These are phyloP conservation scores for Frankliniella fusca DNA, from an alignment of 2,888 invertebrate species.

Conservation along the genomic window DNA sequence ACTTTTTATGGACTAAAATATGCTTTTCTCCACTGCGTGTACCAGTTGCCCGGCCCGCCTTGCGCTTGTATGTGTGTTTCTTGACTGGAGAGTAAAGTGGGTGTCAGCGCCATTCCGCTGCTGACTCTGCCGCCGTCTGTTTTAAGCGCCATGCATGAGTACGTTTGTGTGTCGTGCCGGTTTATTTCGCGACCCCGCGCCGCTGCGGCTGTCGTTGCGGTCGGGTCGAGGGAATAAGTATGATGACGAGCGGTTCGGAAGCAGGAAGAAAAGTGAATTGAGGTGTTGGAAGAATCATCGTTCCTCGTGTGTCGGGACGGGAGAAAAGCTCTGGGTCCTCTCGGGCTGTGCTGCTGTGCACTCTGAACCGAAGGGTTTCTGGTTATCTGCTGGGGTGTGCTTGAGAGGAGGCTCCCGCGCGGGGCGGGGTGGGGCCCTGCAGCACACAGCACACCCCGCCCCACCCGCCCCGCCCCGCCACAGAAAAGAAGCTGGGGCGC, in stretches of 20 bases:
- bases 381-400: no score
- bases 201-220: not conserved
- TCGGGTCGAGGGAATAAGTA: not conserved
- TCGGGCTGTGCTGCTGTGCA: not conserved
- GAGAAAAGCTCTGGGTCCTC: not conserved
- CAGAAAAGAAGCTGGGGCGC: not conserved
- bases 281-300: not conserved
- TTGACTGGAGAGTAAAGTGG: constrained; percentile 20
- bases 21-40: not conserved
- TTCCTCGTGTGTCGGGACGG: not conserved
- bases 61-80: not conserved
- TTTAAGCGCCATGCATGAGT: not conserved
- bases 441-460: no score
- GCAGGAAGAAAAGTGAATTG: not conserved
- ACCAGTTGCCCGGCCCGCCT: not conserved
- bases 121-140: not conserved
- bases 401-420: no score
- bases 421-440: no score
- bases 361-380: no score
- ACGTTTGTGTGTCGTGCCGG: not conserved
- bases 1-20: constrained; percentile 25
- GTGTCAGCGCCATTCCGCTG: not conserved
- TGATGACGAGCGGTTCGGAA: no score
- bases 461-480: not conserved
- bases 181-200: not conserved